Evolutionary conservation across 2,888 invertebrate species (phyloP).

Genomic region (Thysanoteuthis rhombus): DNA sequence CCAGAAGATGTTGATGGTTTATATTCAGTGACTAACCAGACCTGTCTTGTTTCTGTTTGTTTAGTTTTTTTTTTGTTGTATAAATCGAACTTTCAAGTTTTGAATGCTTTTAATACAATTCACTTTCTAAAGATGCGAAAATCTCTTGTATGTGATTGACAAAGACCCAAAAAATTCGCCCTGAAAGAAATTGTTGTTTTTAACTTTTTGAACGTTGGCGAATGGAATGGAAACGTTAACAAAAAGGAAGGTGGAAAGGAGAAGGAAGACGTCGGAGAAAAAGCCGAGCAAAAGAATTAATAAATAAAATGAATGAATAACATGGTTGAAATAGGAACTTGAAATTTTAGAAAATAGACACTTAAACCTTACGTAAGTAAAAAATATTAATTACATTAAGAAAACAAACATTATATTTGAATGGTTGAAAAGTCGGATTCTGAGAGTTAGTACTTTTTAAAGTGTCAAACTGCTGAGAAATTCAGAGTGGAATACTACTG

Average conservation of each 20-base stretch:
- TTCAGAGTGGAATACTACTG: too few species aligned
- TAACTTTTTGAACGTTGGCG: neutral
- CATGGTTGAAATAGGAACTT: too few species aligned
- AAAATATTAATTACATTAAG: neutral
- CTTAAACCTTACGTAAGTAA: neutral
- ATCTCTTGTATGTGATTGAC: neutral
- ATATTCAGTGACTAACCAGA: too few species aligned
- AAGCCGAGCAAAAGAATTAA: neutral
- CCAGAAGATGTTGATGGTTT: too few species aligned
- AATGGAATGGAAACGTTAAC: neutral
- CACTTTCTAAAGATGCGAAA: neutral
- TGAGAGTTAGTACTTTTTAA: too few species aligned
- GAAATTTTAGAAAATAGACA: neutral
- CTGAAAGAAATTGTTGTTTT: neutral
- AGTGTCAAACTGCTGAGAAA: too few species aligned
- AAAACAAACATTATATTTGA: too few species aligned
- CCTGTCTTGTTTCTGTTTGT: too few species aligned
- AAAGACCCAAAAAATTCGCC: neutral
- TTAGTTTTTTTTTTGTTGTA: too few species aligned
- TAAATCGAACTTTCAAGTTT: neutral
- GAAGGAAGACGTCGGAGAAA: neutral
- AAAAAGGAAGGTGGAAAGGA: neutral
- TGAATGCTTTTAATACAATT: neutral
- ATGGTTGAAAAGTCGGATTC: neutral
- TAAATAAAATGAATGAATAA: neutral